A percentile compares a stretch with the other conserved stretches of the same genome.
These are phyloP conservation scores for Sthenelais limicola DNA, from an alignment of 2,888 invertebrate genomes.

Conservation along the genomic window DNA sequence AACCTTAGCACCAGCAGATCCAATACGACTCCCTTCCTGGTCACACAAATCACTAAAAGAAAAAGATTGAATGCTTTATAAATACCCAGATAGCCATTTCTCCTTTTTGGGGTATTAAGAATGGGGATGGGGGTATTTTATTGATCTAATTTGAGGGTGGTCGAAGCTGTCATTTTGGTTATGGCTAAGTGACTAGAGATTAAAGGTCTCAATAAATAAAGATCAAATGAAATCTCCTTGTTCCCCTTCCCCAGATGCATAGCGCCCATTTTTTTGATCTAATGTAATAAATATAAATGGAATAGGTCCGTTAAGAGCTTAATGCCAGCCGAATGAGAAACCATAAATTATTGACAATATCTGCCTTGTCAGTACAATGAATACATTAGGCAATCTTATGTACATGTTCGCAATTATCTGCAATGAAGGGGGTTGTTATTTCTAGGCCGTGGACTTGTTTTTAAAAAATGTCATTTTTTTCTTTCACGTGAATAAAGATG, in stretches of 20 bases:
- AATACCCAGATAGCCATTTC: too few species aligned
- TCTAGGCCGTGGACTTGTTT: too few species aligned
- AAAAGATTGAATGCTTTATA: slow-evolving; percentile 24
- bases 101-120: too few species aligned
- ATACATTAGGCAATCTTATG: slow-evolving; percentile 14
- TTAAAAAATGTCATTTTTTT: too few species aligned
- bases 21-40: not conserved
- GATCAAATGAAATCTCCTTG: slow-evolving; percentile 26
- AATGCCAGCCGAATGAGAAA: not conserved
- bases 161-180: not conserved
- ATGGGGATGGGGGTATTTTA: slow-evolving; percentile 32
- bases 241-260: not conserved
- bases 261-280: slow-evolving; percentile 5
- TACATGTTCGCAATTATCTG: too few species aligned
- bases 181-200: slow-evolving; percentile 4
- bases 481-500: too few species aligned
- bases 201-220: slow-evolving; percentile 38
- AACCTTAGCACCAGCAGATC: not conserved
- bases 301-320: slow-evolving; percentile 12
- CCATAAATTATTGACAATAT: slow-evolving; percentile 36
- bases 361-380: slow-evolving; percentile 14
- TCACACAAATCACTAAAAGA: slow-evolving; percentile 29
- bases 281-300: slow-evolving; percentile 37
- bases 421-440: too few species aligned
- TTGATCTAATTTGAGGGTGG: slow-evolving; percentile 34